Evolutionary conservation across 2,113 vertebrate genomes (phyloP).

Genomic region (Prionailurus bengalensis): DNA sequence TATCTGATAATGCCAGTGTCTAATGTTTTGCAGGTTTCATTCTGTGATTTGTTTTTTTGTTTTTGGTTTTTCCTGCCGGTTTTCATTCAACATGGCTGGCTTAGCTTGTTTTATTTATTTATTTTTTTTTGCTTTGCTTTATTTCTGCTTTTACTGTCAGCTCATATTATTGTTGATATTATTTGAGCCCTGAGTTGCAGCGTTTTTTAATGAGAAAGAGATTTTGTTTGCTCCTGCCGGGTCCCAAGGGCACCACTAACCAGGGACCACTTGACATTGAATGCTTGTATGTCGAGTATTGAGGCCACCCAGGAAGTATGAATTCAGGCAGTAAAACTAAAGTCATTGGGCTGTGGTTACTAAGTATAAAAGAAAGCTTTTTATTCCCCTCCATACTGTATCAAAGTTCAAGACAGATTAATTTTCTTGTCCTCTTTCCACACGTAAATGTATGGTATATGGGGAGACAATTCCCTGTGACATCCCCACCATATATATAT

Average conservation of each 20-base stretch:
- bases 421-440: not conserved
- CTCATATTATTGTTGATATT: not conserved
- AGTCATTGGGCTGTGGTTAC: not conserved
- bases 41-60: not conserved
- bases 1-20: not conserved
- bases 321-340: conserved; percentile 45
- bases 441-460: not conserved
- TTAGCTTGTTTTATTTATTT: not conserved
- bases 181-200: not conserved
- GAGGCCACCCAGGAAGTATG: conserved; percentile 55
- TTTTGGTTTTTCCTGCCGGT: not conserved
- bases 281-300: not conserved
- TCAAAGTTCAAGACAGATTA: not conserved
- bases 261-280: not conserved
- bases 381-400: not conserved
- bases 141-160: not conserved
- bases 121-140: conserved; percentile 27
- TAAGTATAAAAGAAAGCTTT: conserved; percentile 17
- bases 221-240: not conserved
- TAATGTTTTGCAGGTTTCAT: not conserved
- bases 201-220: not conserved
- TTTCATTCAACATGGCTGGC: not conserved
- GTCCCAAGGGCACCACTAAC: not conserved
- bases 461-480: not conserved
- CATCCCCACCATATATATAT: not conserved